Percentiles rank a stretch among this genome's conserved stretches.
Evolutionary conservation across 2,888 invertebrate genomes (phyloP).

Genomic region (Pseudanteris insignis): DNA sequence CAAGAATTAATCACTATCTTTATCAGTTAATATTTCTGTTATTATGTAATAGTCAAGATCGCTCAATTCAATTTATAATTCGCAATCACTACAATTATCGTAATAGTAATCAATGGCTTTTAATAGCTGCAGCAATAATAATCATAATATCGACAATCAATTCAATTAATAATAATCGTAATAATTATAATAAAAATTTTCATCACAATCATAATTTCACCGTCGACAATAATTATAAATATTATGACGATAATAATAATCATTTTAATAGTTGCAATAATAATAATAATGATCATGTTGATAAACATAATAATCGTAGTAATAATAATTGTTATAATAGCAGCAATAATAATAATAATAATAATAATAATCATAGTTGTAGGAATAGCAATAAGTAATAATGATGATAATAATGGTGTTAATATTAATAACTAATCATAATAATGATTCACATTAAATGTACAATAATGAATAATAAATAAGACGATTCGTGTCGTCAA

Average conservation of each 20-base stretch:
- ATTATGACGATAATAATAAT: slow-evolving; percentile 39
- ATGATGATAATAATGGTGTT: slow-evolving; percentile 8
- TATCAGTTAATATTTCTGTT: slow-evolving; percentile 63
- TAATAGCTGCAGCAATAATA: slow-evolving; percentile 34
- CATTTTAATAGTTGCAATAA: slow-evolving; percentile 36
- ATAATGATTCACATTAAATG: slow-evolving; percentile 38
- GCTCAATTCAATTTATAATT: slow-evolving; percentile 52
- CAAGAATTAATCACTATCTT: slow-evolving; percentile 65
- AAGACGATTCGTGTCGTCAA: slow-evolving; percentile 30
- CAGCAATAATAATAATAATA: slow-evolving; percentile 1
- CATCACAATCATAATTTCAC: too few species aligned
- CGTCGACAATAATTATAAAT: too few species aligned
- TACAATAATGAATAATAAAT: slow-evolving; percentile 40
- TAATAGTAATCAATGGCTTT: slow-evolving; percentile 41
- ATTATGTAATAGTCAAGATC: slow-evolving; percentile 63
- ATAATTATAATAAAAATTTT: slow-evolving; percentile 25
- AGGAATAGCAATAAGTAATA: too few species aligned
- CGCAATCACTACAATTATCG: slow-evolving; percentile 46
- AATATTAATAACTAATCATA: slow-evolving; percentile 24
- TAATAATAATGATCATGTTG: slow-evolving; percentile 31
- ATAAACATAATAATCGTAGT: slow-evolving; percentile 42
- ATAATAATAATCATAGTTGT: slow-evolving; percentile 12
- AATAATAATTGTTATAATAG: slow-evolving; percentile 28
- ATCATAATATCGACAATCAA: slow-evolving; percentile 46
- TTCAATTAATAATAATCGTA: slow-evolving; percentile 39